Conservation (phyloP, 2,888 invertebrate genomes). For the Apeira syringaria region DNA sequence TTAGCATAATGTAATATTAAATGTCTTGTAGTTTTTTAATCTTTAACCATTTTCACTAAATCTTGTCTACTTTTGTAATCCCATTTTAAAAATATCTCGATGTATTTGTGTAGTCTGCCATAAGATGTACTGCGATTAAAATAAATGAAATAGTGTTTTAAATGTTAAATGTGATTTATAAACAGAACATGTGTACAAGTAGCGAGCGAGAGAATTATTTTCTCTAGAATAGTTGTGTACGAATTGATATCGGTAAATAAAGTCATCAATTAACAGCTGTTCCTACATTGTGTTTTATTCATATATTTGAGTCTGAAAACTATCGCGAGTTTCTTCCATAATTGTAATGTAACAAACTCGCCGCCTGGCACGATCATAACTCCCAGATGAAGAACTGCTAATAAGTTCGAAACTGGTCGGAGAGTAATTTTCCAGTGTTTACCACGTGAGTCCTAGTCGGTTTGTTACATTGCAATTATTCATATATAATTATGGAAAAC, state of each 20-base stretch:
- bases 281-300: constrained; percentile 46
- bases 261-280: constrained; percentile 73
- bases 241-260: constrained; percentile 73
- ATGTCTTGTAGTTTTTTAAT: constrained; percentile 8
- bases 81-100: constrained; percentile 39
- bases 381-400: too few relatives aligned
- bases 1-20: constrained; percentile 13
- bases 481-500: too few relatives aligned
- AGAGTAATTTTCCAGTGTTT: too few relatives aligned
- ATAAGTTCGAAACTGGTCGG: too few relatives aligned
- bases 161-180: constrained; percentile 75
- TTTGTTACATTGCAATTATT: too few relatives aligned
- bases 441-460: too few relatives aligned
- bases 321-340: too few relatives aligned
- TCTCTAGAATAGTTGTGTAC: constrained; percentile 68
- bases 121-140: constrained; percentile 50
- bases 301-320: too few relatives aligned
- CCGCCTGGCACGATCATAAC: too few relatives aligned
- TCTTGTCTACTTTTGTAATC: constrained; percentile 7
- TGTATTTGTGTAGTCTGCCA: constrained; percentile 60
- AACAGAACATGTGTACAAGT: constrained; percentile 53
- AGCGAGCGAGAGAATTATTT: constrained; percentile 62
- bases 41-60: constrained; percentile 1
- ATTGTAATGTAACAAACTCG: too few relatives aligned
- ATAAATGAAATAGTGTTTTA: constrained; percentile 42